Evolutionary conservation across 2,888 invertebrate genomes (phyloP), one percentile per base, ranked within the genome.

Genomic region (Stenotaenia linearis): DNA sequence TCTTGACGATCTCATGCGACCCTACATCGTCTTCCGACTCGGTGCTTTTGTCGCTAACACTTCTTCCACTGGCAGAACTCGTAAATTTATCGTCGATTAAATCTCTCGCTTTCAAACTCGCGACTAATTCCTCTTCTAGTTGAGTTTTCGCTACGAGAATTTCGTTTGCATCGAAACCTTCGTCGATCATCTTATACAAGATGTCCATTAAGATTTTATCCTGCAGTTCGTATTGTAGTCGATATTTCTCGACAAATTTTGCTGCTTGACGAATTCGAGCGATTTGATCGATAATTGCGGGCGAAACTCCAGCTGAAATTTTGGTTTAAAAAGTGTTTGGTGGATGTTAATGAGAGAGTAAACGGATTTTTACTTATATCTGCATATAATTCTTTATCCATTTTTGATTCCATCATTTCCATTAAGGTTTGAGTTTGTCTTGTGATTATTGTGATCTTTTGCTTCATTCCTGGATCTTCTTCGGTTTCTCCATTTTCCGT

Each of bases 301-400:
- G 37, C 35, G 75, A 35, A 18, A 75, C 75, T 32, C 75, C 32
- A 15, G 75, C 75, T 35, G 32, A 1, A 32, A n/a, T n/a, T n/a
- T n/a, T n/a, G n/a, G n/a, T n/a, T n/a, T n/a, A n/a, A n/a, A n/a
- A n/a, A n/a, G n/a, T n/a, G n/a, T n/a, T n/a, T n/a, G n/a, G n/a
- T n/a, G n/a, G n/a, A n/a, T n/a, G n/a, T n/a, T n/a, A n/a, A n/a
- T n/a, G n/a, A n/a, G n/a, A n/a, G n/a, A n/a, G n/a, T n/a, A n/a
- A n/a, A n/a, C n/a, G n/a, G 3, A 74, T 35, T 37, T 45, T 40
- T n/a, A 78, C 78, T 78, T 10, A 78, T 28, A 5, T 78, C 78
- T 9, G 30, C 0, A 28, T 32, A 78, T 3, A 78, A n/a, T 30
- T 50, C 78, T 18, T 78, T 78, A 18, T 78, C 78, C 78, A 78